A percentile compares a stretch with the other conserved stretches of the same genome.
These are phyloP conservation scores for Biston stratarius DNA, from an alignment of 2,888 invertebrate species.

Conservation along the genomic window DNA sequence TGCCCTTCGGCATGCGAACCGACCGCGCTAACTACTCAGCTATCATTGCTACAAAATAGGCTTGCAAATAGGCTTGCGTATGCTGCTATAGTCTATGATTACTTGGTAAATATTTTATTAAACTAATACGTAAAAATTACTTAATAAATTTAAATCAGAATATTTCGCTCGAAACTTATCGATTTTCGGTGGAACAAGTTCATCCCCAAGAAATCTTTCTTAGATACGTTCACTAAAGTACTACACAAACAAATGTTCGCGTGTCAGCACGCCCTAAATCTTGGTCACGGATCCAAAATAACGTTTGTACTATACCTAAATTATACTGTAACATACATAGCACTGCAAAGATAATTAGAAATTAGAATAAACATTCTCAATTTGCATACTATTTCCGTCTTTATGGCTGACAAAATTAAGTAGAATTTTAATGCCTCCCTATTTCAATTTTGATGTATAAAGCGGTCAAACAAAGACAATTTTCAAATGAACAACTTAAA, in stretches of 20 bases:
- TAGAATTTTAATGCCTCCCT: neutral
- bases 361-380: conserved; percentile 20
- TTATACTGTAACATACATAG: conserved; percentile 33
- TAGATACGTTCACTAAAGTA: conserved; percentile 12
- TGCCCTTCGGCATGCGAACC: no score
- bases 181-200: no score
- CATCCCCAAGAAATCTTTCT: neutral
- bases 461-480: no score
- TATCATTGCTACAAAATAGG: no score
- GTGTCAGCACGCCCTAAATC: conserved; percentile 35
- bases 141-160: no score
- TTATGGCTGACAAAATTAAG: neutral
- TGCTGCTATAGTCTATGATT: no score
- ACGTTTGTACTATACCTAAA: conserved; percentile 19
- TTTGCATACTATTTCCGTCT: conserved; percentile 9
- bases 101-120: no score
- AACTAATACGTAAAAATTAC: no score
- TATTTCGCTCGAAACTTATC: no score
- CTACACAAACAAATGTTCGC: conserved; percentile 33
- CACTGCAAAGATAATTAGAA: conserved; percentile 19
- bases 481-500: no score
- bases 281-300: conserved; percentile 24
- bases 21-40: no score
- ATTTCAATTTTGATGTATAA: neutral
- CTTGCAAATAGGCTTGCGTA: no score